Evolutionary conservation across 2,797 vertebrate species (phyloP), one percentile per base, ranked within the genome.

Genomic region (Craterocephalus amniculus): DNA sequence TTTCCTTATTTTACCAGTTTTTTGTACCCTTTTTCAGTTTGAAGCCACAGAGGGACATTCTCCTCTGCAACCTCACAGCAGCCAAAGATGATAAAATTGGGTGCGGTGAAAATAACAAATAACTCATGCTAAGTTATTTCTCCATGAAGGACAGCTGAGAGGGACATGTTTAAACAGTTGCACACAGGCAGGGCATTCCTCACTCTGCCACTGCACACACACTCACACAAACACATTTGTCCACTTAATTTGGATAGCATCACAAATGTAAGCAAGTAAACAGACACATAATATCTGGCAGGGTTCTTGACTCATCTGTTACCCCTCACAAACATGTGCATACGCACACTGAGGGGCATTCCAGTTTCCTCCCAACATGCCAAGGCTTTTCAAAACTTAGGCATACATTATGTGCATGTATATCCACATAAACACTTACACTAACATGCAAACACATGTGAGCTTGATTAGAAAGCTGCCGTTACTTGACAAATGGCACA

Each of bases 61-160:
- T 76, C 68, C 34, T 58, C 49, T 57, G 45, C 57, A 63, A 59
- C 27, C 55, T 54, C 68, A 77, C 58, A 45, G 73, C 72, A 73
- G 61, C 76, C 76, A 59, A 48, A 80, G 72, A 81, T 76, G 74
- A 64, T 74, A 62, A 72, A 43, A 78, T 74, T 78, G 85, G 84
- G 87, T 58, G 80, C 10, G 72, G 85, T 80, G 72, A 85, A 83
- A 83, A 87, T 85, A 79, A 74, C 78, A 85, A 90, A 93, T 86
- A 92, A 87, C 89, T 92, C 89, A 79, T 78, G 78, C 74, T 75
- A 72, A 91, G 89, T 89, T 88, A 90, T 92, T 84, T 88, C 66
- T 89, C 79, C 67, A 56, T 52, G 75, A 88, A 83, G 86, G 86
- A 87, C 95, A 96, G 95, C 94, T 96, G 96, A 94, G 63, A 82